phyloP scores from a whole-genome alignment of 2,113 vertebrate species.

The Neogobius melanostomus region DNA sequence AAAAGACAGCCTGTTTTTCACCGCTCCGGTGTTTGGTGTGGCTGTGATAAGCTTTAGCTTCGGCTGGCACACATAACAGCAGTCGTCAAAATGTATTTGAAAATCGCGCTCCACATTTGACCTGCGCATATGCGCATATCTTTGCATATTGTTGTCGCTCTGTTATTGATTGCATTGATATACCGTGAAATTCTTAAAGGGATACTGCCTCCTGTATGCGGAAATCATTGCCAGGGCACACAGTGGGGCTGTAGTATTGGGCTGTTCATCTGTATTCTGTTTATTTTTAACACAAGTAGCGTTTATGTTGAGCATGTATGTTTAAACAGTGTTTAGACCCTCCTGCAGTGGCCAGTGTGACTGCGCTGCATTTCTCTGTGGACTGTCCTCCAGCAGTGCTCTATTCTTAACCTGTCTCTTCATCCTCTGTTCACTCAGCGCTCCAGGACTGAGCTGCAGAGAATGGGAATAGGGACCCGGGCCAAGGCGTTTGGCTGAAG shows the following conservation, averaged over 20 bases:
- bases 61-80: slow-evolving; percentile 73
- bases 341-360: slow-evolving; percentile 6
- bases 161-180: slow-evolving; percentile 80
- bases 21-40: slow-evolving; percentile 44
- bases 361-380: slow-evolving; percentile 40
- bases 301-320: background rate
- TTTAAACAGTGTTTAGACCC: background rate
- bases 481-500: slow-evolving; percentile 77
- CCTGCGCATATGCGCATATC: slow-evolving; percentile 81
- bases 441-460: slow-evolving; percentile 73
- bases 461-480: slow-evolving; percentile 77
- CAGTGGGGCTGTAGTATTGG: slow-evolving; percentile 24
- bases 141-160: slow-evolving; percentile 80
- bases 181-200: slow-evolving; percentile 79
- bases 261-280: slow-evolving; percentile 14
- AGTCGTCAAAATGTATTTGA: slow-evolving; percentile 80
- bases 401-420: slow-evolving; percentile 72
- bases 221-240: slow-evolving; percentile 58
- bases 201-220: slow-evolving; percentile 73
- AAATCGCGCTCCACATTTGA: slow-evolving; percentile 80
- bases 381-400: slow-evolving; percentile 52
- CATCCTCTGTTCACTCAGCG: slow-evolving; percentile 66
- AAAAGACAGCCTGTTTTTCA: slow-evolving; percentile 74
- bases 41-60: slow-evolving; percentile 43
- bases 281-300: slow-evolving; percentile 17